These are phyloP conservation scores for Tadarida brasiliensis DNA, from an alignment of 2,797 vertebrate genomes.

Conservation along the genomic window DNA sequence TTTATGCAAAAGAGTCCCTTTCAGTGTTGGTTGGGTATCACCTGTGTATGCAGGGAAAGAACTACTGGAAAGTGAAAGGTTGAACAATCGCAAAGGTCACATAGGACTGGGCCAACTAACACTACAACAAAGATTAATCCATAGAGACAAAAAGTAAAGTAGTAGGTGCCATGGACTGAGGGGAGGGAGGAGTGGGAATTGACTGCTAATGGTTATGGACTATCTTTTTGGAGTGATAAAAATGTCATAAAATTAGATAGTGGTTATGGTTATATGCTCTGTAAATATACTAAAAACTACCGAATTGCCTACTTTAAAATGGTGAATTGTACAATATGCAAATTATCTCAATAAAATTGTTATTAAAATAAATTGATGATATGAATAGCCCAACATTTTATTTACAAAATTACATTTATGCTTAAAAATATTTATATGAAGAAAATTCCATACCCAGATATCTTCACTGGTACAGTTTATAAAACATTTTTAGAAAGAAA, in stretches of 20 bases:
- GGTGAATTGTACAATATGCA: not conserved
- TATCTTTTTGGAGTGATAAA: not conserved
- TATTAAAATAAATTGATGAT: not conserved
- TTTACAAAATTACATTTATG: not conserved
- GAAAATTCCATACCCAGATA: not conserved
- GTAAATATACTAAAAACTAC: not conserved
- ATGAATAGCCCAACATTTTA: not conserved
- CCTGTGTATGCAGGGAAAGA: not conserved
- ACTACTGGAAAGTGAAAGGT: not conserved
- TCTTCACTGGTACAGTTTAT: not conserved
- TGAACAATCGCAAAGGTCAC: not conserved
- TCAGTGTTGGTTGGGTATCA: not conserved
- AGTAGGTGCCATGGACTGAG: not conserved
- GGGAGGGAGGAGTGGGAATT: not conserved
- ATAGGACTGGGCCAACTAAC: not conserved
- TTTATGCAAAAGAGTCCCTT: not conserved
- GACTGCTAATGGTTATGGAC: not conserved
- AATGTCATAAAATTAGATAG: constrained; percentile 19
- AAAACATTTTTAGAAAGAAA: constrained; percentile 4
- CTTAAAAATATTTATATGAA: not conserved
- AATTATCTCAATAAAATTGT: not conserved
- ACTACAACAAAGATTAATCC: not conserved
- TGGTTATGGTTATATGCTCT: not conserved
- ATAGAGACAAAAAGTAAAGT: not conserved
- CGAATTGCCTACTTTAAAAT: not conserved